phyloP scores from a whole-genome alignment of 2,797 vertebrate species.

The Acipenser oxyrinchus region DNA sequence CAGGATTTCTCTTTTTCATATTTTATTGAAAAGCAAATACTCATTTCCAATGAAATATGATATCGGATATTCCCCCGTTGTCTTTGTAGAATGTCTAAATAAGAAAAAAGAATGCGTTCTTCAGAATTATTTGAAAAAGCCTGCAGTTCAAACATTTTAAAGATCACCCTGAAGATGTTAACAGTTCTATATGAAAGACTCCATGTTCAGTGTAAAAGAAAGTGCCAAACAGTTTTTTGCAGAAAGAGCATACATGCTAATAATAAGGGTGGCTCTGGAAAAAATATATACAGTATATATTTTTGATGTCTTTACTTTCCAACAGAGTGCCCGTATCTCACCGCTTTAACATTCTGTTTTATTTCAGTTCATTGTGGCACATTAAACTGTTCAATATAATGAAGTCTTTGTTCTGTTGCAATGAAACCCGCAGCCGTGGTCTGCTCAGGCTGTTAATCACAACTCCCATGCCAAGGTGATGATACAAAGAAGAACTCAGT shows the following conservation, averaged over 20 bases:
- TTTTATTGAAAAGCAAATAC: too few relatives aligned
- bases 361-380: slow-evolving; percentile 54
- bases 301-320: slow-evolving; percentile 79
- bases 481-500: slow-evolving; percentile 35
- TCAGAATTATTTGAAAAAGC: too few relatives aligned
- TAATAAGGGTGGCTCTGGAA: slow-evolving; percentile 32
- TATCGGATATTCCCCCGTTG: too few relatives aligned
- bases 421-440: slow-evolving; percentile 30
- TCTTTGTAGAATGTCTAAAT: too few relatives aligned
- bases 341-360: slow-evolving; percentile 55
- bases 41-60: too few relatives aligned
- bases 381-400: slow-evolving; percentile 58
- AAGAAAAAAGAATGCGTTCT: too few relatives aligned
- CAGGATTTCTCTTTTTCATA: too few relatives aligned
- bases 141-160: too few relatives aligned
- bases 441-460: slow-evolving; percentile 34
- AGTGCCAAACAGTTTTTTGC: slow-evolving; percentile 48
- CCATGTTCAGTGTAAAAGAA: slow-evolving; percentile 32
- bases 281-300: slow-evolving; percentile 70
- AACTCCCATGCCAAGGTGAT: slow-evolving; percentile 34
- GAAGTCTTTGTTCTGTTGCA: slow-evolving; percentile 67
- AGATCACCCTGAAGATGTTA: too few relatives aligned
- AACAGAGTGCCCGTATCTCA: slow-evolving; percentile 65
- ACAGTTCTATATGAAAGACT: too few relatives aligned
- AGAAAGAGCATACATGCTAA: slow-evolving; percentile 60